Conservation (phyloP, 1,140 invertebrate genomes). For the Temnothorax longispinosus region DNA sequence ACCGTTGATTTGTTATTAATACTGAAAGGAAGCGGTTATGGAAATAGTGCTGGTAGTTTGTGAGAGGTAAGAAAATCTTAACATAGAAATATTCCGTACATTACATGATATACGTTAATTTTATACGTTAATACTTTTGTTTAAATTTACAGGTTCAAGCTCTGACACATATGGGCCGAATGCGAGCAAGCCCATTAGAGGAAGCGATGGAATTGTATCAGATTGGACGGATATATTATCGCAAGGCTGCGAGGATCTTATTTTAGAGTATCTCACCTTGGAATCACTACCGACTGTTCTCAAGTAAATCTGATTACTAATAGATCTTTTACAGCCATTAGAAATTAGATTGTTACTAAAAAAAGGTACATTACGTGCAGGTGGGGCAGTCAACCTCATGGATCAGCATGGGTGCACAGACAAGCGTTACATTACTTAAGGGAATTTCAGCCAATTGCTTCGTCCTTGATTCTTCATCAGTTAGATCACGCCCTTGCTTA, state of each 20-base stretch:
- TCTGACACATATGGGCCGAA: constrained; percentile 88
- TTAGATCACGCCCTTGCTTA: constrained; percentile 92
- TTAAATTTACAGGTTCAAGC: constrained; percentile 87
- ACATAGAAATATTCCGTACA: not conserved
- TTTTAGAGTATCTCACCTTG: constrained; percentile 93
- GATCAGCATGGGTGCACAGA: constrained; percentile 95
- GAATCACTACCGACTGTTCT: constrained; percentile 93
- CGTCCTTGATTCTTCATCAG: constrained; percentile 91
- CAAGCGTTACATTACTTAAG: constrained; percentile 94
- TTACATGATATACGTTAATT: not conserved
- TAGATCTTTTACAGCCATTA: not conserved
- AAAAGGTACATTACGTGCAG: constrained; percentile 66
- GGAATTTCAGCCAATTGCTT: constrained; percentile 92
- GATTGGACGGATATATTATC: constrained; percentile 97
- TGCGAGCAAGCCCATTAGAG: constrained; percentile 92
- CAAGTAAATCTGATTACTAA: constrained; percentile 80
- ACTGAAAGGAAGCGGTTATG: constrained; percentile 90
- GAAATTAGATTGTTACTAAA: not conserved
- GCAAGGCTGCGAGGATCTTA: constrained; percentile 98
- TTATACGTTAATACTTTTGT: not conserved
- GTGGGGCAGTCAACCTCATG: constrained; percentile 96
- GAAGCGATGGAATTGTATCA: constrained; percentile 98
- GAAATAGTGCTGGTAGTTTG: constrained; percentile 88
- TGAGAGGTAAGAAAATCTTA: constrained; percentile 83
- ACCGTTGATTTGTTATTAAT: constrained; percentile 95